Evolutionary conservation across 64 coral and sea anemone genomes (phyloP).

Genomic region (Acropora tenuis): DNA sequence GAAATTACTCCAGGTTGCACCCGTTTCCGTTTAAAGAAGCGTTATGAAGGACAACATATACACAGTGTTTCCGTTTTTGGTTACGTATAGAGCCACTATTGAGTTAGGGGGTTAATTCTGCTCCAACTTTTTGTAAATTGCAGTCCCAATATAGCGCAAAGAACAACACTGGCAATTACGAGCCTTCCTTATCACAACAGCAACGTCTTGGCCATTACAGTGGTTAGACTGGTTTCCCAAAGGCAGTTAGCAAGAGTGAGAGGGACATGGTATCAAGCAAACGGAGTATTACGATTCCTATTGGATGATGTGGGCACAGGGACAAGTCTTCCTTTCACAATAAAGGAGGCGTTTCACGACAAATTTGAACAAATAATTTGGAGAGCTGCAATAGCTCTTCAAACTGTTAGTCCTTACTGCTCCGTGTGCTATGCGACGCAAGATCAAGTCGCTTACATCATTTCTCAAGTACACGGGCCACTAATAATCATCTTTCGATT

Average conservation of each 20-base stretch:
- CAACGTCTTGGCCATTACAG: background rate
- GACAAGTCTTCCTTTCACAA: background rate
- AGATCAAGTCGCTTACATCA: background rate
- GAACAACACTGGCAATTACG: background rate
- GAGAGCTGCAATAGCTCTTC: background rate
- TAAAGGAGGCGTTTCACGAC: background rate
- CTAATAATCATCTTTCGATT: background rate
- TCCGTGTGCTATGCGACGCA: background rate
- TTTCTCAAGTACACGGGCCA: background rate
- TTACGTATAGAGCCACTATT: too few species aligned
- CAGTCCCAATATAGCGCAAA: background rate
- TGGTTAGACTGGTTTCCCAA: background rate
- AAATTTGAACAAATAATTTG: background rate
- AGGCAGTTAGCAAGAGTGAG: background rate
- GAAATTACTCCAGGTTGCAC: too few species aligned
- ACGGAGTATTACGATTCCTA: background rate
- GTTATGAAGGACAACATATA: too few species aligned
- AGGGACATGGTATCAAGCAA: background rate
- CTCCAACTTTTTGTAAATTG: background rate
- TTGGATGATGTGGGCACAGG: background rate
- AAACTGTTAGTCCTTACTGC: background rate
- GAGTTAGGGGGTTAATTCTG: background rate
- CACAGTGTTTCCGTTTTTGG: too few species aligned
- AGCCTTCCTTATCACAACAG: background rate
- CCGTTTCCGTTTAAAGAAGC: too few species aligned